These are phyloP conservation scores for Diglossa brunneiventris DNA, from an alignment of 2,113 vertebrate genomes.

Conservation along the genomic window DNA sequence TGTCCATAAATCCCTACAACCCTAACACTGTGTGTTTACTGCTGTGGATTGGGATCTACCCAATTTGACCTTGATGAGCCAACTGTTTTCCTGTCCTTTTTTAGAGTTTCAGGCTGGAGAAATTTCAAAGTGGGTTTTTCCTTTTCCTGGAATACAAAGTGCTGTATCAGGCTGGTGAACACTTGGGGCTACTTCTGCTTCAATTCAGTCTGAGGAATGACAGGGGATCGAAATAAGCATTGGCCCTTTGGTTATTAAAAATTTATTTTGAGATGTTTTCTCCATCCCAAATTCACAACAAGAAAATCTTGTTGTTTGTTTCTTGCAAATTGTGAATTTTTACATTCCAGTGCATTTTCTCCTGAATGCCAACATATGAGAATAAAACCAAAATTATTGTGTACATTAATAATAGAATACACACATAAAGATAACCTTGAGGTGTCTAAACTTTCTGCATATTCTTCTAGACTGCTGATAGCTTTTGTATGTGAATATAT, in stretches of 20 bases:
- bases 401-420: slow-evolving; percentile 13
- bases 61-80: not conserved
- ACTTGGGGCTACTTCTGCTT: not conserved
- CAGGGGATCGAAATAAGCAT: not conserved
- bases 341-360: not conserved
- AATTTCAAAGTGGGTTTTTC: not conserved
- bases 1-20: not conserved
- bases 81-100: not conserved
- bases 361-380: not conserved
- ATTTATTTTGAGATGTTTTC: not conserved
- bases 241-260: not conserved
- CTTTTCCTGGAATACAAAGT: not conserved
- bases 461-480: not conserved
- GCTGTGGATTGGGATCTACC: not conserved
- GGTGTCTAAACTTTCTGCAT: not conserved
- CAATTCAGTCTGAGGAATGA: not conserved
- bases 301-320: not conserved
- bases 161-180: not conserved
- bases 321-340: not conserved
- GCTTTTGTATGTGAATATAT: not conserved
- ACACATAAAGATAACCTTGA: not conserved
- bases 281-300: not conserved
- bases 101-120: not conserved
- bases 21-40: not conserved
- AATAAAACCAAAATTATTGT: not conserved